phyloP scores from a whole-genome alignment of 2,797 vertebrate genomes.

The Chaetophractus vellerosus region DNA sequence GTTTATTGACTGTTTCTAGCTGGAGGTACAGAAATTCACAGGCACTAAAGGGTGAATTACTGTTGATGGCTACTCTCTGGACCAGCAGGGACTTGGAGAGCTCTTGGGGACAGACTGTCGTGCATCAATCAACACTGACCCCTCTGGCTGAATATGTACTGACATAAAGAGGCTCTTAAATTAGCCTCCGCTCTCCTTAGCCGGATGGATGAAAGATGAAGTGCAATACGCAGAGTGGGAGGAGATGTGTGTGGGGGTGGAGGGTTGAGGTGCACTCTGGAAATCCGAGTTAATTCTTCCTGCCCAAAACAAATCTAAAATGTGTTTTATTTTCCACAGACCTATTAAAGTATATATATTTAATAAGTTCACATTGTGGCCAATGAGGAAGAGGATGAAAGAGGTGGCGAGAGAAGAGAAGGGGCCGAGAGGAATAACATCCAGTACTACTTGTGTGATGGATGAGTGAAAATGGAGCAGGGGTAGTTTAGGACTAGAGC shows the following conservation, averaged over 20 bases:
- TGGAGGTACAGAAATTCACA: constrained; percentile 78
- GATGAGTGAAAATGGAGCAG: not conserved
- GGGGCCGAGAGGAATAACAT: not conserved
- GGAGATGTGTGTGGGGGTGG: constrained; percentile 43
- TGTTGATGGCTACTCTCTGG: constrained; percentile 63
- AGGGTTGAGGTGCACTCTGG: constrained; percentile 19
- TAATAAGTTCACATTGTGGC: not conserved
- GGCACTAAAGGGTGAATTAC: constrained; percentile 81
- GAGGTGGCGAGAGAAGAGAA: not conserved
- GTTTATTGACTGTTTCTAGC: constrained; percentile 84
- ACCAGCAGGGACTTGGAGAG: constrained; percentile 81
- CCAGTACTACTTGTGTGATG: not conserved
- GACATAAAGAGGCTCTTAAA: constrained; percentile 80
- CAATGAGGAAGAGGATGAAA: not conserved
- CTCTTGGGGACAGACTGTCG: constrained; percentile 77
- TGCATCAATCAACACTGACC: constrained; percentile 84
- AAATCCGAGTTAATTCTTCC: constrained; percentile 19
- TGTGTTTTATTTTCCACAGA: not conserved
- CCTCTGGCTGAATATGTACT: constrained; percentile 85
- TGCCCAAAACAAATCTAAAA: constrained; percentile 48
- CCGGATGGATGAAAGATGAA: constrained; percentile 73
- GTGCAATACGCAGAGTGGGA: constrained; percentile 62
- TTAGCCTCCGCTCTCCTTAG: constrained; percentile 81
- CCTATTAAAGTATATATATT: not conserved
- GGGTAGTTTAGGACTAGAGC: not conserved